Conservation (phyloP, 2,113 vertebrate genomes). For the Thamnaconus septentrionalis region DNA sequence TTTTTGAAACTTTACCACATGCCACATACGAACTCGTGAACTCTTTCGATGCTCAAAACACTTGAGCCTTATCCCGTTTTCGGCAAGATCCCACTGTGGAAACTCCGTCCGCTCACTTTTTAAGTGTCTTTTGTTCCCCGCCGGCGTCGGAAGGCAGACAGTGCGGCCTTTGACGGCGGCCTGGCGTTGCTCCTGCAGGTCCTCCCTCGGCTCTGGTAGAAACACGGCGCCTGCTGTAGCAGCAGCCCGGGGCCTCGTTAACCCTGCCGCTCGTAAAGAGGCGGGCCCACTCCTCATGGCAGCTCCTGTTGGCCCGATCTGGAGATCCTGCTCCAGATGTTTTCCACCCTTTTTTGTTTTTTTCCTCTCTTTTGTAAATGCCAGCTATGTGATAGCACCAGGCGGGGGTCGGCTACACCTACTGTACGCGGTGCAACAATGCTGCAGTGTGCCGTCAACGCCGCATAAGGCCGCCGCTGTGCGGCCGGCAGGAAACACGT, state of each 20-base stretch:
- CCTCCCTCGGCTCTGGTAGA: conserved; percentile 44
- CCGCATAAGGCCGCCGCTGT: neutral
- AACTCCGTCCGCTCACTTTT: conserved; percentile 47
- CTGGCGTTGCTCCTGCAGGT: conserved; percentile 50
- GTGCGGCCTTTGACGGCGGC: conserved; percentile 48
- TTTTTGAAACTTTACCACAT: conserved; percentile 12
- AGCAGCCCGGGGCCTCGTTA: conserved; percentile 57
- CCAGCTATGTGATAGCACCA: conserved; percentile 43
- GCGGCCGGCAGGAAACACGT: conserved; percentile 14
- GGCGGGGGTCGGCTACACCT: conserved; percentile 36
- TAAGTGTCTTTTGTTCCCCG: conserved; percentile 55
- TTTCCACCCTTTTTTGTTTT: conserved; percentile 23
- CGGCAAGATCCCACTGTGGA: conserved; percentile 48
- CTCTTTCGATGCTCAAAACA: conserved; percentile 32
- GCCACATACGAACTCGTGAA: conserved; percentile 31
- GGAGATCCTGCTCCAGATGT: conserved; percentile 54
- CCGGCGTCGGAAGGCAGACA: conserved; percentile 30
- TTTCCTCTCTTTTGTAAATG: conserved; percentile 35
- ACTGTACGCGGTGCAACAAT: conserved; percentile 35
- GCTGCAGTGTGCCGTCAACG: conserved; percentile 34
- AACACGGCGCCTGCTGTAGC: conserved; percentile 42
- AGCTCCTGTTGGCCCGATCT: conserved; percentile 56
- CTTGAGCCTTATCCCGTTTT: conserved; percentile 31
- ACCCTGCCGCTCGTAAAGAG: conserved; percentile 58
- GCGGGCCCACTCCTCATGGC: conserved; percentile 40